A percentile compares a stretch with the other conserved stretches of the same genome.
Conservation (phyloP, 2,113 vertebrate genomes). For the Benitochromis conjunctus region DNA sequence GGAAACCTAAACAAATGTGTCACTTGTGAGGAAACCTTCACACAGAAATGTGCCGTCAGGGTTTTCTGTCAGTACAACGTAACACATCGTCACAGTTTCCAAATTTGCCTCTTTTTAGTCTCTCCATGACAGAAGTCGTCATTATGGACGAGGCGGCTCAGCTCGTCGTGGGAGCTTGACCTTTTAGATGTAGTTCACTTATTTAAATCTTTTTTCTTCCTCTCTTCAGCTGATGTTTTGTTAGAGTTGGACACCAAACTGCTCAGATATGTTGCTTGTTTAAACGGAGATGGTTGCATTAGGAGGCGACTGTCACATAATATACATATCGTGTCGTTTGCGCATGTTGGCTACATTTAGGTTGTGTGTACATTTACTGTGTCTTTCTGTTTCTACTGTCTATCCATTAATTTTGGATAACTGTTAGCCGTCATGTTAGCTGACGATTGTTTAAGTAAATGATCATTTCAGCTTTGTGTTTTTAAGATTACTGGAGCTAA, state of each 20-base stretch:
- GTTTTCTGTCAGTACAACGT: background rate
- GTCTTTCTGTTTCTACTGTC: background rate
- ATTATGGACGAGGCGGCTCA: background rate
- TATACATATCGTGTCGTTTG: no score
- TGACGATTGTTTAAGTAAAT: background rate
- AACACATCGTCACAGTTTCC: background rate
- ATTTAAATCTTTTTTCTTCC: background rate
- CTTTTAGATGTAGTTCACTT: background rate
- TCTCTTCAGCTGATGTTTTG: background rate
- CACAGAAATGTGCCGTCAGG: background rate
- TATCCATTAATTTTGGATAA: background rate
- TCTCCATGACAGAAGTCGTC: background rate
- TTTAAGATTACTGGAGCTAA: background rate
- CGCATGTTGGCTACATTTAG: background rate
- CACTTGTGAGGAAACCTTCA: background rate
- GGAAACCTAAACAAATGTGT: background rate
- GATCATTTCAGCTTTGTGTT: background rate
- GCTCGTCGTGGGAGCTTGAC: background rate
- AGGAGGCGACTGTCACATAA: background rate
- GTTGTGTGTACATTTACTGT: rapidly evolving
- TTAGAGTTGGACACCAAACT: background rate
- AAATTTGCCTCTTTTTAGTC: background rate
- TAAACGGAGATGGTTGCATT: no score
- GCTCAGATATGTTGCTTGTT: background rate
- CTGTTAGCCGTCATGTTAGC: background rate